phyloP scores from a whole-genome alignment of 2,797 vertebrate species.

The Chelonia mydas region DNA sequence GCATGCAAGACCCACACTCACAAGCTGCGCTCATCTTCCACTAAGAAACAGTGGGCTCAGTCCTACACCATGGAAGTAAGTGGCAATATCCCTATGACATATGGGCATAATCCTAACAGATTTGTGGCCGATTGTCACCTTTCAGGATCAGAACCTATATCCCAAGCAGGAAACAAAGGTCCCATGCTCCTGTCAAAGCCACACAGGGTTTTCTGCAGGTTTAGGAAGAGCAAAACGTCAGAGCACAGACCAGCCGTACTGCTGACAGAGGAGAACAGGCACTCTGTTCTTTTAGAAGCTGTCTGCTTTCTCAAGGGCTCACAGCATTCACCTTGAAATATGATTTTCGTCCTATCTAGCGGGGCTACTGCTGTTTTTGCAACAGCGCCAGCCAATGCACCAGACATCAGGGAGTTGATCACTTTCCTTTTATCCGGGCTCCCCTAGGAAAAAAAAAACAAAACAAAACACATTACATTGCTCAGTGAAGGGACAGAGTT shows the following conservation, averaged over 20 bases:
- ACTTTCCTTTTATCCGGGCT: conserved; percentile 84
- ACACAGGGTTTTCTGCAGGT: background rate
- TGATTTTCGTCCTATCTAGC: conserved; percentile 98
- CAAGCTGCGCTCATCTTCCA: background rate
- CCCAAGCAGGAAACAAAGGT: background rate
- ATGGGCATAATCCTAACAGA: background rate
- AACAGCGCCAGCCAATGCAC: conserved; percentile 94
- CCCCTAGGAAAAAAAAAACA: conserved; percentile 76
- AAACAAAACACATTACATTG: background rate
- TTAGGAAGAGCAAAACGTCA: background rate
- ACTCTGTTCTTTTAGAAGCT: rapidly evolving
- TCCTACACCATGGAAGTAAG: rapidly evolving
- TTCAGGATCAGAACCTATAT: background rate
- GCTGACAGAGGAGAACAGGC: rapidly evolving
- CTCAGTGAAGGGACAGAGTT: rapidly evolving
- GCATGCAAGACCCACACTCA: rapidly evolving
- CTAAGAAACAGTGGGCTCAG: rapidly evolving
- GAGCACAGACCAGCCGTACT: background rate
- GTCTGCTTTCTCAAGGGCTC: background rate
- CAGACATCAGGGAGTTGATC: conserved; percentile 91
- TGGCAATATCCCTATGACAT: background rate
- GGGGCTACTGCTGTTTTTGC: conserved; percentile 97
- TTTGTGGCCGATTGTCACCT: background rate
- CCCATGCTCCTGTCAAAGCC: background rate
- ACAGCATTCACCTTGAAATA: conserved; percentile 91